These are phyloP conservation scores for Spodoptera exigua DNA, from an alignment of 2,888 invertebrate genomes.

Conservation along the genomic window DNA sequence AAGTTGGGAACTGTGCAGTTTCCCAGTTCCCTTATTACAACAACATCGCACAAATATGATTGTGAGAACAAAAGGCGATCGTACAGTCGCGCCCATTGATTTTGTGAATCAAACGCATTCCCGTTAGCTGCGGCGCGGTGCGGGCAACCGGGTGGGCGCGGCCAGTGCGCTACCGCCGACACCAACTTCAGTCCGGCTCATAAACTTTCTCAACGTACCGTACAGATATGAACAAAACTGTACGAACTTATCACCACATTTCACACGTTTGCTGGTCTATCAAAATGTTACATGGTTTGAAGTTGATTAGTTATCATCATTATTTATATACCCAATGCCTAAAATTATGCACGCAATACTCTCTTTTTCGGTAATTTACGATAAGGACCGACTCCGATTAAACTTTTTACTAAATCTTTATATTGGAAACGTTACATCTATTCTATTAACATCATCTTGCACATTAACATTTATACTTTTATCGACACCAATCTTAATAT, in stretches of 20 bases:
- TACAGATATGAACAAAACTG: constrained; percentile 31
- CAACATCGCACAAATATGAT: constrained; percentile 20
- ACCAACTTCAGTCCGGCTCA: constrained; percentile 47
- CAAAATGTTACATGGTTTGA: too few relatives aligned
- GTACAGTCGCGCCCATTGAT: constrained; percentile 35
- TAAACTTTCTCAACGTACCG: constrained; percentile 46
- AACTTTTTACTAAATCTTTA: too few relatives aligned
- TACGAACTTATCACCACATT: not conserved
- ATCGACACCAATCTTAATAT: too few relatives aligned
- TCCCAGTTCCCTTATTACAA: constrained; percentile 2
- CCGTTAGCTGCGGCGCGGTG: constrained; percentile 2
- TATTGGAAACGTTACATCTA: too few relatives aligned
- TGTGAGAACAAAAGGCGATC: constrained; percentile 24
- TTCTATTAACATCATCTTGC: too few relatives aligned
- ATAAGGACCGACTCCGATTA: too few relatives aligned
- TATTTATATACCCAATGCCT: too few relatives aligned
- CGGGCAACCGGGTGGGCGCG: constrained; percentile 5
- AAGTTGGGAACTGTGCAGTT: not conserved
- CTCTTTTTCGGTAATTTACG: too few relatives aligned
- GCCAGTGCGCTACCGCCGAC: constrained; percentile 32
- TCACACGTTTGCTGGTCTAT: too few relatives aligned
- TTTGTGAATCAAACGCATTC: constrained; percentile 41
- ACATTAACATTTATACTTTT: too few relatives aligned
- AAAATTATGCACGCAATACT: too few relatives aligned
- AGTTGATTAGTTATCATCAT: too few relatives aligned